Percentiles rank a stretch among this genome's conserved stretches.
These are phyloP conservation scores for Erebia ligea DNA, from an alignment of 2,888 invertebrate genomes.

Conservation along the genomic window DNA sequence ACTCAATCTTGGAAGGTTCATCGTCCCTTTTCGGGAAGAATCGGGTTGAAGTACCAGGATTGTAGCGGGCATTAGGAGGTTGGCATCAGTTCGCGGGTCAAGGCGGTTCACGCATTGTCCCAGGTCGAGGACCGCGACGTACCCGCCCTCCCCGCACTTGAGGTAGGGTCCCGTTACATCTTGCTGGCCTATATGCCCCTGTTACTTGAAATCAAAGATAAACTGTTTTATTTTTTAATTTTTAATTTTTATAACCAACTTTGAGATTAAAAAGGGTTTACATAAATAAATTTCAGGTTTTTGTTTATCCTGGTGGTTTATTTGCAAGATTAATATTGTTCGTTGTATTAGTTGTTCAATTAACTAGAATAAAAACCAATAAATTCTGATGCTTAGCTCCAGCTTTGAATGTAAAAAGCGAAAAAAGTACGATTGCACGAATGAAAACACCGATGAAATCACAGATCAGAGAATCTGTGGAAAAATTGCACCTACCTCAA, in stretches of 20 bases:
- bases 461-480: too few species aligned
- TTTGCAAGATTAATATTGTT: too few species aligned
- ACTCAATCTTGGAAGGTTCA: slow-evolving; percentile 31
- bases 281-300: neutral
- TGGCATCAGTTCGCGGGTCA: slow-evolving; percentile 68
- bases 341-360: too few species aligned
- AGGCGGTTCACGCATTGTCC: slow-evolving; percentile 62
- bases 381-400: too few species aligned
- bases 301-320: neutral
- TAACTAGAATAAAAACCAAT: too few species aligned
- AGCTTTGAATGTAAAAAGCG: too few species aligned
- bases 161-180: slow-evolving; percentile 68
- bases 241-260: slow-evolving; percentile 1
- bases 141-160: slow-evolving; percentile 55
- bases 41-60: slow-evolving; percentile 59
- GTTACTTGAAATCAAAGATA: slow-evolving; percentile 40
- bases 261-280: neutral
- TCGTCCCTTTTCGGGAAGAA: slow-evolving; percentile 44
- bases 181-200: slow-evolving; percentile 56
- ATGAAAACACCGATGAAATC: too few species aligned
- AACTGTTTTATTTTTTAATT: slow-evolving; percentile 1
- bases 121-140: slow-evolving; percentile 67
- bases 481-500: too few species aligned
- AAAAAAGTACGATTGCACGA: too few species aligned
- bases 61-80: slow-evolving; percentile 61